phyloP scores from a whole-genome alignment of 2,888 invertebrate species.

The Sesamia inferens region DNA sequence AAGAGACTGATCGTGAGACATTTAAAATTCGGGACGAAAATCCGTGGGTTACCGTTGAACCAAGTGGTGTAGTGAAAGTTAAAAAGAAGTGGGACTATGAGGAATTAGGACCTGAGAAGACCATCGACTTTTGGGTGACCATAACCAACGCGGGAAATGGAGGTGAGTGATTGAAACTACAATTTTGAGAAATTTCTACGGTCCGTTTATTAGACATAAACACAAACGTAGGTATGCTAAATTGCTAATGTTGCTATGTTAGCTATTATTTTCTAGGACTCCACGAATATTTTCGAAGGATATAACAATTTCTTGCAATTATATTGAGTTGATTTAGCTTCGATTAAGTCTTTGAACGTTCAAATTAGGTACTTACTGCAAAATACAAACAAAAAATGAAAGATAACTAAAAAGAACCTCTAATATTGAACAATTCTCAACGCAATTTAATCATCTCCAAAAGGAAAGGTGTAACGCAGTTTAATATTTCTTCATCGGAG shows the following conservation, averaged over 20 bases:
- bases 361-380: neutral
- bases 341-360: neutral
- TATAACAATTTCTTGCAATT: neutral
- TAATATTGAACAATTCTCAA: conserved; percentile 47
- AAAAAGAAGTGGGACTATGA: conserved; percentile 99
- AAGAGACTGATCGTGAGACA: conserved; percentile 97
- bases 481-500: conserved; percentile 59
- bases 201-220: neutral
- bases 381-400: conserved; percentile 21
- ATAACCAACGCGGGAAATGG: conserved; percentile 97
- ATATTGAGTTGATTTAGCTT: neutral
- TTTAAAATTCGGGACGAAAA: conserved; percentile 98
- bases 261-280: conserved; percentile 24
- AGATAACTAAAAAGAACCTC: conserved; percentile 30
- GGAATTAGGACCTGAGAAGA: conserved; percentile 97
- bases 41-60: conserved; percentile 97
- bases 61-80: conserved; percentile 97
- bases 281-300: conserved; percentile 1
- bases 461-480: conserved; percentile 56
- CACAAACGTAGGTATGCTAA: neutral
- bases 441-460: conserved; percentile 46
- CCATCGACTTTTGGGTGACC: conserved; percentile 98
- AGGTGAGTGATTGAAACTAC: conserved; percentile 90
- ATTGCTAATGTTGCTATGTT: conserved; percentile 9
- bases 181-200: neutral